Evolutionary conservation across 2,888 invertebrate genomes (phyloP), one percentile per base, ranked within the genome.

Genomic region (Athalia cordata): DNA sequence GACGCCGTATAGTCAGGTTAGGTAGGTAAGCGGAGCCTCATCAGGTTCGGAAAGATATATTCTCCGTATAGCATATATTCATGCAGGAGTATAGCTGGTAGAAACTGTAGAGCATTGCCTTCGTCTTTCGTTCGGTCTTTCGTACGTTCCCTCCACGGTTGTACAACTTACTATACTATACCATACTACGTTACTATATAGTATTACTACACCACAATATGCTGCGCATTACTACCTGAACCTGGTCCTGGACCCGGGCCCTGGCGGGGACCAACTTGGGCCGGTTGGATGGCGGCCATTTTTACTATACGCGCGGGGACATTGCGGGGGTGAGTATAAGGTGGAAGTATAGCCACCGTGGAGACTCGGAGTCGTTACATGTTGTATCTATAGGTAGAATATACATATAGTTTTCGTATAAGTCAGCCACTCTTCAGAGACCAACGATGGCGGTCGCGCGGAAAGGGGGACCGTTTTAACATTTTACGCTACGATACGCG

Each of bases 401-500:
- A 29, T 29, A 29, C 29, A 29, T 29, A 29, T 29, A 29, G 2
- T 29, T 29, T 29, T 29, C 2, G 29, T 29, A 29, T 29, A 29
- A 29, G 29, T 29, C 2, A 29, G 29, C 29, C 29, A 29, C 29
- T 29, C 29, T 29, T 29, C 29, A 29, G 29, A 29, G 29, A 29
- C 29, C 2, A 0, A 29, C 29, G 29, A 29, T 29, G 29, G 29
- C 29, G 29, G 29, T 29, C 29, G 29, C 29, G 80, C 79, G 80
- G 78, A 79, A 81, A 76, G 77, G 80, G 50, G 77, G 80, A 81
- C 74, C 77, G 80, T 79, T 76, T 78, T 29, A 29, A 29, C 29
- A 72, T 85, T 87, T 86, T 87, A 87, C 86, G 86, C 83, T 86
- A 85, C 84, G 85, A 81, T 86, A 86, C 85, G 67, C 29, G 29